Percentiles rank a stretch among this genome's conserved stretches.
Conservation (phyloP, 2,888 invertebrate genomes). For the Salticus scenicus region DNA sequence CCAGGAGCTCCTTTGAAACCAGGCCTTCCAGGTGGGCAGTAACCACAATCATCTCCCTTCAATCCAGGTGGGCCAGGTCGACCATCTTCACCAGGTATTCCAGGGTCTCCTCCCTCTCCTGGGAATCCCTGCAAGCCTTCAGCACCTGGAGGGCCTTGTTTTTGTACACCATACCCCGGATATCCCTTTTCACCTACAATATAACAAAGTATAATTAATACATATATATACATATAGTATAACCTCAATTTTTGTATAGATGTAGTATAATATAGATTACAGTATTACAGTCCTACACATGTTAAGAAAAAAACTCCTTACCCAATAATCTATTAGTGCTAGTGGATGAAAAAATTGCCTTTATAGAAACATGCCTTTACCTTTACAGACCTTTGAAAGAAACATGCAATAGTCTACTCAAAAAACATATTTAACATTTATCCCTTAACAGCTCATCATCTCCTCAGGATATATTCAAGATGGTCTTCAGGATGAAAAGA, state of each 20-base stretch:
- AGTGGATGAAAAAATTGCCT: too few relatives aligned
- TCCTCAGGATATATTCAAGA: too few relatives aligned
- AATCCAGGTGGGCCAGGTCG: slow-evolving; percentile 74
- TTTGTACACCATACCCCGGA: slow-evolving; percentile 75
- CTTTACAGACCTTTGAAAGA: too few relatives aligned
- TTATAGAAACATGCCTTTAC: too few relatives aligned
- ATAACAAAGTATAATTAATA: not conserved
- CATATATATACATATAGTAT: not conserved
- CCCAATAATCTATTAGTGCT: too few relatives aligned
- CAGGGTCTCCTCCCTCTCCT: slow-evolving; percentile 76
- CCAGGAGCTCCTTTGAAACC: slow-evolving; percentile 81
- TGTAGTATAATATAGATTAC: too few relatives aligned
- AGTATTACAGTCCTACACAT: too few relatives aligned
- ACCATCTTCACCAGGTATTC: slow-evolving; percentile 80
- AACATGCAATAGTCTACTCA: too few relatives aligned
- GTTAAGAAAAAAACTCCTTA: too few relatives aligned
- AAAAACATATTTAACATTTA: too few relatives aligned
- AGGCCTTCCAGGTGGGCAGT: slow-evolving; percentile 81
- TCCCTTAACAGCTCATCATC: too few relatives aligned
- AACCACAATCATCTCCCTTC: slow-evolving; percentile 77
- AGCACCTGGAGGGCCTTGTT: slow-evolving; percentile 73
- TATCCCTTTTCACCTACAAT: slow-evolving; percentile 74
- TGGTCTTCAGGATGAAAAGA: too few relatives aligned
- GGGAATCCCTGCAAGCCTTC: slow-evolving; percentile 74
- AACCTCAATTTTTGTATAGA: not conserved